These are phyloP conservation scores for Thomomys bottae DNA, from an alignment of 2,113 vertebrate species.

Conservation along the genomic window DNA sequence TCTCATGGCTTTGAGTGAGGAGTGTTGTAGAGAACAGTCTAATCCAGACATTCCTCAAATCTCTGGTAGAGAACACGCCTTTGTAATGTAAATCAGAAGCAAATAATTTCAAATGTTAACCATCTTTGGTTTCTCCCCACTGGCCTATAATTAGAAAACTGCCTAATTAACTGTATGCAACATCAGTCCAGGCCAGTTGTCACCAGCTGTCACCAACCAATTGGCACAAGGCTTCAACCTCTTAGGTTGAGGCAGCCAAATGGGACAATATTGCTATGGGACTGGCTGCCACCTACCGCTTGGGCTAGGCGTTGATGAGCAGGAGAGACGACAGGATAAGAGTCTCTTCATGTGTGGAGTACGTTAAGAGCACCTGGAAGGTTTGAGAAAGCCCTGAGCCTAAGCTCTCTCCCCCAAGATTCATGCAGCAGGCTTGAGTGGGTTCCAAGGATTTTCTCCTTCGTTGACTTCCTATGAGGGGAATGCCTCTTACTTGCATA, in stretches of 20 bases:
- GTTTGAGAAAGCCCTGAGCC: neutral
- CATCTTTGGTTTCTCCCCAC: neutral
- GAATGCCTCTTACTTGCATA: too few relatives aligned
- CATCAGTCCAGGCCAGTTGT: neutral
- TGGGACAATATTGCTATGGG: too few relatives aligned
- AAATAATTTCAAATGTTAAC: neutral
- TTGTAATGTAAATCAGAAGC: neutral
- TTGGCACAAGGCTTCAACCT: accelerated
- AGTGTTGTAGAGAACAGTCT: neutral
- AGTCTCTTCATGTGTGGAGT: neutral
- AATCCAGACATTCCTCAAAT: neutral
- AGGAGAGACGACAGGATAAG: neutral
- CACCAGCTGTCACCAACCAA: neutral
- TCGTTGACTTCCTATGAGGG: neutral
- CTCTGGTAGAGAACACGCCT: neutral
- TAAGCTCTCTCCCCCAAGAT: neutral
- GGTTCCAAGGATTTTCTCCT: neutral
- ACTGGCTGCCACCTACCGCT: slow-evolving; percentile 11
- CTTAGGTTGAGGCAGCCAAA: too few relatives aligned
- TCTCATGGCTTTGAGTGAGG: neutral
- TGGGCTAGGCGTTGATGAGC: neutral
- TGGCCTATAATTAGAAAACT: slow-evolving; percentile 7
- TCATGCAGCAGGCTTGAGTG: neutral
- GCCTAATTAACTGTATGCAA: neutral
- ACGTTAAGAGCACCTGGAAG: neutral